phyloP scores from a whole-genome alignment of 2,888 invertebrate species.

The Drosophila atroscutellata region DNA sequence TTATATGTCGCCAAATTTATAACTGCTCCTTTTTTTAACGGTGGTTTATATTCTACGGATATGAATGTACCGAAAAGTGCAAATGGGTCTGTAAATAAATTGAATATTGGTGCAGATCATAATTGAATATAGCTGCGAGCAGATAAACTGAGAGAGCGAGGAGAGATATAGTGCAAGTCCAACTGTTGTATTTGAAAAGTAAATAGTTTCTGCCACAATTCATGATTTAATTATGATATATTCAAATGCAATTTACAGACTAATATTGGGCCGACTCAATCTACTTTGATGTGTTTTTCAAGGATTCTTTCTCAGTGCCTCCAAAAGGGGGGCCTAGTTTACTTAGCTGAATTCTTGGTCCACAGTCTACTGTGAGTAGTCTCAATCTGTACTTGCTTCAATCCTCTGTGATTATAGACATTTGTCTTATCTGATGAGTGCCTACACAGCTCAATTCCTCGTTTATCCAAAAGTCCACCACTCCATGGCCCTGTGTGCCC shows the following conservation, averaged over 20 bases:
- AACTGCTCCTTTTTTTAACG: neutral
- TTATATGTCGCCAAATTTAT: conserved; percentile 9
- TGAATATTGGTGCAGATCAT: neutral
- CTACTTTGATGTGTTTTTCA: neutral
- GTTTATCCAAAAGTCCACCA: neutral
- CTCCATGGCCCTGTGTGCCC: neutral
- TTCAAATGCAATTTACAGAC: neutral
- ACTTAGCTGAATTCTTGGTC: neutral
- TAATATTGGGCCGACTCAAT: neutral
- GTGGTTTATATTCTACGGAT: neutral
- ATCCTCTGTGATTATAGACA: neutral
- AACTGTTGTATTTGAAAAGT: neutral
- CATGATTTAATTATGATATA: neutral
- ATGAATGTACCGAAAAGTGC: neutral
- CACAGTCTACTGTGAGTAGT: neutral
- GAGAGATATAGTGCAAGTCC: neutral
- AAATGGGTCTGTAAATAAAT: neutral
- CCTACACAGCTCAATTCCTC: too few species aligned
- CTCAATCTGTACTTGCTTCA: neutral
- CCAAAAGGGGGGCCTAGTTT: neutral
- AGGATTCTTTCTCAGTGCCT: neutral
- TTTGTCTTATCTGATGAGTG: too few species aligned
- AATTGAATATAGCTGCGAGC: neutral
- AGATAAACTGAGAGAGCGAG: neutral
- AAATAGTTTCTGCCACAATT: neutral